Evolutionary conservation across 1,140 invertebrate species (phyloP), one percentile per base, ranked within the genome.

Genomic region (Oscheius sp.): DNA sequence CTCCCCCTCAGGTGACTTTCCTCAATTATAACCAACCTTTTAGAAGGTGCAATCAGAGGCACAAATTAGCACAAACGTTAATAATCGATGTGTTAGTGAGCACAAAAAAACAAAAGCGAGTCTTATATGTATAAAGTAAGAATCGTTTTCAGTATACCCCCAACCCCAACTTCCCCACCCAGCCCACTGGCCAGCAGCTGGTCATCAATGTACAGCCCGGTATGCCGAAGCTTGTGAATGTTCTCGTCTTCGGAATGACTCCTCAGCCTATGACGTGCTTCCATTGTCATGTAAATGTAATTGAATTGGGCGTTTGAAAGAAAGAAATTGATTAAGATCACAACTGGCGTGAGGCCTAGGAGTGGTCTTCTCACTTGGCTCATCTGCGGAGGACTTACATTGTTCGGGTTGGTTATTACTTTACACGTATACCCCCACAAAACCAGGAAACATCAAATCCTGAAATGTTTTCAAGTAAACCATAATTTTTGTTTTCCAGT

Each of bases 201-300:
- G 15, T 13, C 23, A 55, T 55, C 15, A 55, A 23, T 23, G 49
- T 55, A 15, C 49, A 55, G 49, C 49, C 49, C 4, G 49, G 49
- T 23, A 55, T 55, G 7, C 49, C 49, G 23, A 55, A 20, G 15
- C 15, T 55, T 4, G 49, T 55, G 7, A 23, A 4, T 4, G 28
- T 26, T 55, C 7, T 55, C 23, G 15, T 26, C 7, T 55, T 55
- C 28, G 49, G 49, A 15, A 26, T 20, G 23, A 4, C 7, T 23
- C 49, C 49, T 20, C 49, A 55, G 28, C 4, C 49, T 7, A 7
- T 55, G 23, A 13, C 49, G 4, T 55, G 49, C 49, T 26, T 26
- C 7, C 49, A 55, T 55, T 55, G 49, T 55, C 49, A 55, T n/a
- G n/a, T n/a, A n/a, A n/a, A n/a, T n/a, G n/a, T 20, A 55, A 55